Evolutionary conservation across 2,113 vertebrate species (phyloP).

Genomic region (Dipodomys ordii): DNA sequence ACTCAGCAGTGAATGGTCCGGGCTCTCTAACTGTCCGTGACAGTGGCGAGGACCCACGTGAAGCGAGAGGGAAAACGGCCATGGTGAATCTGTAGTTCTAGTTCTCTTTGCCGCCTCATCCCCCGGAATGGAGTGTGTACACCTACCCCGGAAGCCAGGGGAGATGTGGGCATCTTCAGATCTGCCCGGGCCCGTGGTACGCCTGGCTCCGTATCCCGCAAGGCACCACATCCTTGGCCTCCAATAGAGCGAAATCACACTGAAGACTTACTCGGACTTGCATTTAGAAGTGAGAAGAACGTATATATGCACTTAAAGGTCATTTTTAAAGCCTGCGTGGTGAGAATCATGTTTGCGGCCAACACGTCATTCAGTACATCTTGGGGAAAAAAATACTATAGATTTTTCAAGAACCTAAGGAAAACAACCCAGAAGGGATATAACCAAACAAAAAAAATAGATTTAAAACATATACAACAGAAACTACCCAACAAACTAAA

Average conservation of each 20-base stretch:
- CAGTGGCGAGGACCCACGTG: background rate
- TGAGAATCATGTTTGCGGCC: background rate
- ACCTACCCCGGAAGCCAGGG: background rate
- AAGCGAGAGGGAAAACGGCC: background rate
- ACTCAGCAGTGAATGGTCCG: background rate
- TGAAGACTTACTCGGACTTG: background rate
- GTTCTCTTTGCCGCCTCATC: background rate
- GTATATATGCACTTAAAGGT: background rate
- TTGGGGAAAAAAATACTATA: background rate
- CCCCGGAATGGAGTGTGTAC: too few relatives aligned
- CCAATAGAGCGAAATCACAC: background rate
- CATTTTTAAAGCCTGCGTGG: background rate
- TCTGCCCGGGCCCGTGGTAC: background rate
- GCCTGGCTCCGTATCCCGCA: background rate
- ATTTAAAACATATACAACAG: background rate
- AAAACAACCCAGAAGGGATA: background rate
- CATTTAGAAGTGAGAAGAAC: background rate
- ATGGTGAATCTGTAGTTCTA: background rate
- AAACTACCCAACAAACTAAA: background rate
- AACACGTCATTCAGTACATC: background rate
- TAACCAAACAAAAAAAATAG: background rate
- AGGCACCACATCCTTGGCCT: background rate
- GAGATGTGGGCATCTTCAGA: background rate
- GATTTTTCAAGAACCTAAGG: background rate
- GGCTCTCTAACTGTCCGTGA: background rate